Evolutionary conservation across 23 tunicate genomes (phyloP).

Genomic region (Halocynthia roretzi): DNA sequence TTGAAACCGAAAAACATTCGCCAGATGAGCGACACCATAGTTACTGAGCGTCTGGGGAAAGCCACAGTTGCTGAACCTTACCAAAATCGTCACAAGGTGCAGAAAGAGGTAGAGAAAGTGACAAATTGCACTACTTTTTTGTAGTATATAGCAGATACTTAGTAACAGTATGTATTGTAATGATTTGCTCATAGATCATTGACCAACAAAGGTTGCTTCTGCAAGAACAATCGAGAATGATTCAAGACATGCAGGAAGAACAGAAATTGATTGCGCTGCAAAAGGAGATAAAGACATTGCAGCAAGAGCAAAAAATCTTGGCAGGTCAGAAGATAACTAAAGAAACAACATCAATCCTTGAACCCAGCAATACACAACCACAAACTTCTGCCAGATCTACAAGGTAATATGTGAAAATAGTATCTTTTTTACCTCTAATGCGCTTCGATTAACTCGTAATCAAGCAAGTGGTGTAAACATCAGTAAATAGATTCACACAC

Average conservation of each 20-base stretch:
- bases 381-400: too few species aligned
- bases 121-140: neutral
- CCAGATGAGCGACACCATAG: neutral
- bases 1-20: slow-evolving; percentile 28
- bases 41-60: neutral
- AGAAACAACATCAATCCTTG: neutral
- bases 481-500: too few species aligned
- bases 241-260: slow-evolving; percentile 21
- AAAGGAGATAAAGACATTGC: slow-evolving; percentile 1
- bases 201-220: slow-evolving; percentile 16
- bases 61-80: neutral
- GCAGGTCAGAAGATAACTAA: neutral
- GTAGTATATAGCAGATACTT: neutral
- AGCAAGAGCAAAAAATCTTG: slow-evolving; percentile 1
- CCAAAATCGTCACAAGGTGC: slow-evolving; percentile 10
- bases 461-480: too few species aligned
- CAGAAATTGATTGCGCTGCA: slow-evolving; percentile 10
- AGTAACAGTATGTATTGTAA: neutral
- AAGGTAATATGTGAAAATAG: too few species aligned
- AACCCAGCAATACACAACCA: too few species aligned
- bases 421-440: too few species aligned
- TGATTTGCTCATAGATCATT: neutral
- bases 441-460: too few species aligned
- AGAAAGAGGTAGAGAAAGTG: slow-evolving; percentile 13
- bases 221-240: slow-evolving; percentile 24